phyloP scores from a whole-genome alignment of 2,888 invertebrate species.

The Cerastoderma edule region DNA sequence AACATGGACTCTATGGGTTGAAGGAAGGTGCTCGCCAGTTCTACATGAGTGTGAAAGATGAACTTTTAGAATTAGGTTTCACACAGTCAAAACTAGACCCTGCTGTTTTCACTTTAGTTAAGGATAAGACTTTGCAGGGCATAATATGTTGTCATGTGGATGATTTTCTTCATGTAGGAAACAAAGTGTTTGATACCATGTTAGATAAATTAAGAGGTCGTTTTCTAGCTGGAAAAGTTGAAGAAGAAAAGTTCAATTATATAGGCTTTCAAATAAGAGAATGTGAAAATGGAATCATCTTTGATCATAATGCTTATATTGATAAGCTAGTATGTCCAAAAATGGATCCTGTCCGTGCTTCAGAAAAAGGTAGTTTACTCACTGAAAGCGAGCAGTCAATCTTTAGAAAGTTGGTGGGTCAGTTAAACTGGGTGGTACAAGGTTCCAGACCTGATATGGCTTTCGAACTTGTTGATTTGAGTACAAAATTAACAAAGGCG shows the following conservation, averaged over 20 bases:
- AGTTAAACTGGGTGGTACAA: constrained; percentile 42
- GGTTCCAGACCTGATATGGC: constrained; percentile 37
- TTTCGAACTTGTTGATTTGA: constrained; percentile 42
- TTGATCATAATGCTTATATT: constrained; percentile 26
- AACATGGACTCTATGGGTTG: constrained; percentile 54
- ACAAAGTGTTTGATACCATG: constrained; percentile 33
- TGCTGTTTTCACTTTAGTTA: constrained; percentile 48
- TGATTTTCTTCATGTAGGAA: constrained; percentile 60
- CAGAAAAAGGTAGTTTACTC: no score
- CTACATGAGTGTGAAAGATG: constrained; percentile 50
- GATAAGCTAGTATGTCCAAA: no score
- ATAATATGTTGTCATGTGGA: constrained; percentile 58
- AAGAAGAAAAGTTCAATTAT: constrained; percentile 44
- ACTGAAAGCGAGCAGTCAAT: constrained; percentile 19
- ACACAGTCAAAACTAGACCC: constrained; percentile 53
- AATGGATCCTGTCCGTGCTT: no score
- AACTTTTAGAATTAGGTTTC: constrained; percentile 43
- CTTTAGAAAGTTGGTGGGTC: constrained; percentile 23
- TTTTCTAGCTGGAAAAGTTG: constrained; percentile 53
- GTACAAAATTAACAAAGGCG: constrained; percentile 45
- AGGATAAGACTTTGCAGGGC: constrained; percentile 29
- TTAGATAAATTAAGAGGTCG: constrained; percentile 32
- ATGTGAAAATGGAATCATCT: constrained; percentile 16
- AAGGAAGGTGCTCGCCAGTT: constrained; percentile 60
- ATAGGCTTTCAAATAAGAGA: constrained; percentile 47